These are phyloP conservation scores for Drosophila orena DNA, from an alignment of 1,140 invertebrate genomes.

Conservation along the genomic window DNA sequence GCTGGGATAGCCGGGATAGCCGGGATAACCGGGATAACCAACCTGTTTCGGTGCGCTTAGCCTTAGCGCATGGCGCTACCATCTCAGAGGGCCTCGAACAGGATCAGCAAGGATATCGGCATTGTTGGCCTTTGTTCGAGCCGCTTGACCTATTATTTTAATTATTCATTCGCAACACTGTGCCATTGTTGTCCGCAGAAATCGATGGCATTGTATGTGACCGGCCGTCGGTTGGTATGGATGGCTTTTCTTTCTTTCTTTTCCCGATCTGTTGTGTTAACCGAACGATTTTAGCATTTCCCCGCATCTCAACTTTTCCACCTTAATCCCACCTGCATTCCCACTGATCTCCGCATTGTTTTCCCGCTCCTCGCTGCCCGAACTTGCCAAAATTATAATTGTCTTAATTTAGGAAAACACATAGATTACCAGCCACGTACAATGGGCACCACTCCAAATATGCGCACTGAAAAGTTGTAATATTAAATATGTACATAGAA, in stretches of 20 bases:
- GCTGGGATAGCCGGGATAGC: no score
- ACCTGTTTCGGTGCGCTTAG: constrained; percentile 54
- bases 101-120: constrained; percentile 65
- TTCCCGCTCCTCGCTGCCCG: constrained; percentile 18
- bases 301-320: constrained; percentile 35
- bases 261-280: constrained; percentile 46
- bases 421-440: neutral
- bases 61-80: constrained; percentile 74
- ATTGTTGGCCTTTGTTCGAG: constrained; percentile 67
- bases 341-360: constrained; percentile 10
- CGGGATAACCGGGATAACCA: neutral
- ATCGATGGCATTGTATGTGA: no score
- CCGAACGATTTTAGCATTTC: constrained; percentile 9
- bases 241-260: constrained; percentile 7
- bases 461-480: neutral
- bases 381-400: constrained; percentile 64
- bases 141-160: constrained; percentile 78
- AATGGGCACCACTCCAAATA: neutral
- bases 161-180: constrained; percentile 80
- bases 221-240: no score
- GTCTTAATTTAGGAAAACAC: constrained; percentile 49
- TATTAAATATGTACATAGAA: no score
- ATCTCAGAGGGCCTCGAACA: constrained; percentile 5
- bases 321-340: constrained; percentile 42
- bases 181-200: constrained; percentile 55